phyloP scores from a whole-genome alignment of 2,113 vertebrate genomes.

The Vimba vimba region DNA sequence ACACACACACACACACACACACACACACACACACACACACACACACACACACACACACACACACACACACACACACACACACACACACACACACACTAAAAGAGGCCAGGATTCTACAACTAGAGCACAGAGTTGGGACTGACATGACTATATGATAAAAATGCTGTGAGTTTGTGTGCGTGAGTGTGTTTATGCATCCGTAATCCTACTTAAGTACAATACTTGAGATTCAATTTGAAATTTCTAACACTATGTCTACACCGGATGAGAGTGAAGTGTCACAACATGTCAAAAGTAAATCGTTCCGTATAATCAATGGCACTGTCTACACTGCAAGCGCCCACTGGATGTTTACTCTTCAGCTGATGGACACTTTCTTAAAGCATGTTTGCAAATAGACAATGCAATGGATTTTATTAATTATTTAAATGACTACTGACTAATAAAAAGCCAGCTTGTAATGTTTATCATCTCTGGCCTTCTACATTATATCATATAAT shows the following conservation, averaged over 20 bases:
- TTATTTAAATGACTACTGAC: neutral
- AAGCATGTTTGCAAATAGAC: neutral
- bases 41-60: no score
- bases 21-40: no score
- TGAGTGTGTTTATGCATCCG: slow-evolving; percentile 3
- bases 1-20: neutral
- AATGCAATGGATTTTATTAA: neutral
- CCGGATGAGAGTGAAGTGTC: neutral
- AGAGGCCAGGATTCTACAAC: neutral
- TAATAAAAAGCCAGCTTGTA: neutral
- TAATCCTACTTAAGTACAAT: slow-evolving; percentile 10
- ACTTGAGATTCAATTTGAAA: slow-evolving; percentile 18
- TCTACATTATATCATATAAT: no score
- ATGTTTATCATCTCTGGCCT: no score
- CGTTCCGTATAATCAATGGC: neutral
- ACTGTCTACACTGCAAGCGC: neutral
- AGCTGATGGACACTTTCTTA: neutral
- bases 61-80: neutral
- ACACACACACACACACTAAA: neutral
- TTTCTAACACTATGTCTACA: neutral
- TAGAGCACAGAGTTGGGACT: neutral
- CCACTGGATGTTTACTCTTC: neutral
- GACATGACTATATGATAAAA: slow-evolving; percentile 25
- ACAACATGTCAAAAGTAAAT: slow-evolving; percentile 1
- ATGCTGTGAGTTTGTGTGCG: neutral